These are phyloP conservation scores for Lutraria lutraria DNA, from an alignment of 2,888 invertebrate genomes.

Conservation along the genomic window DNA sequence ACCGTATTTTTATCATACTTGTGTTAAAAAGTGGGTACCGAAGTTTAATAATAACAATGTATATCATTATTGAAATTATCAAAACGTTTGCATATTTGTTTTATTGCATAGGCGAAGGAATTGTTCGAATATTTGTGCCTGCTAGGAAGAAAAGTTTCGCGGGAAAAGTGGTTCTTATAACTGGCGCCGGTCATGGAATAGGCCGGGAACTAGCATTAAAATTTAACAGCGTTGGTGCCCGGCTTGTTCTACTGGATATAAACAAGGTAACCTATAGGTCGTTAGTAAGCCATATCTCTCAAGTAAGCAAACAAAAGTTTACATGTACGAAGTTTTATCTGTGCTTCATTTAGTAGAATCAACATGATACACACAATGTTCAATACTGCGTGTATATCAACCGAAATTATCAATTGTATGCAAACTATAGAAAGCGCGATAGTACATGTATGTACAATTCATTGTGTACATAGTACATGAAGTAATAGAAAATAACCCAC, in stretches of 20 bases:
- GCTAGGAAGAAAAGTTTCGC: conserved; percentile 74
- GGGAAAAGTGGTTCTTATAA: conserved; percentile 79
- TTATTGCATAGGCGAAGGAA: conserved; percentile 68
- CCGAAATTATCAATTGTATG: too few relatives aligned
- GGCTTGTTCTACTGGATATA: conserved; percentile 82
- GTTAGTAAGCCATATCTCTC: not conserved
- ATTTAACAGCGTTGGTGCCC: conserved; percentile 78
- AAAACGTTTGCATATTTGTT: conserved; percentile 64
- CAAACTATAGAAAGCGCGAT: too few relatives aligned
- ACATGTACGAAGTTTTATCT: too few relatives aligned
- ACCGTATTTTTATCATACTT: not conserved
- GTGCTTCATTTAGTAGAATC: too few relatives aligned
- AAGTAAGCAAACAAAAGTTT: too few relatives aligned
- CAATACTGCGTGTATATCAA: too few relatives aligned
- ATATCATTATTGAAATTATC: conserved; percentile 51
- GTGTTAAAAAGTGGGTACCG: not conserved
- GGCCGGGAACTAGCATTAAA: conserved; percentile 82
- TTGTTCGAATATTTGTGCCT: conserved; percentile 72
- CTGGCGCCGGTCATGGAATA: conserved; percentile 84
- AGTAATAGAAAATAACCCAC: not conserved
- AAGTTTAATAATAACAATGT: conserved; percentile 19
- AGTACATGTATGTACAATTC: not conserved
- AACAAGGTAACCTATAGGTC: conserved; percentile 75
- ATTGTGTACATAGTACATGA: not conserved
- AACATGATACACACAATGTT: too few relatives aligned